Conservation (phyloP, 2,113 vertebrate genomes). For the Ammodytes dubius region DNA sequence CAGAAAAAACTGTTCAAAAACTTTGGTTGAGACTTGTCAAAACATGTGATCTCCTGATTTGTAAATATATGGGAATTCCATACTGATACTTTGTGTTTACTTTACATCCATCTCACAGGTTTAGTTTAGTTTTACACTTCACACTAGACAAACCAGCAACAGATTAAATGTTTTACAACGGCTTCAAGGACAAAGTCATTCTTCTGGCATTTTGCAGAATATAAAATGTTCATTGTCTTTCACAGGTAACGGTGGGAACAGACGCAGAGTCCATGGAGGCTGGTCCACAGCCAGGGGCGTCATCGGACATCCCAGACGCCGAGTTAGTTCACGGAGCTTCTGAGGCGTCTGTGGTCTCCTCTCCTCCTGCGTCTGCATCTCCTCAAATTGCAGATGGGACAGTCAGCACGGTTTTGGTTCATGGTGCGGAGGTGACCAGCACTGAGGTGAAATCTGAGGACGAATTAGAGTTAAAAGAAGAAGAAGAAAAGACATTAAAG, state of each 20-base stretch:
- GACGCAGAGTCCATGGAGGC: conserved; percentile 32
- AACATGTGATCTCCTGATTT: not conserved
- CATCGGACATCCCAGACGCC: not conserved
- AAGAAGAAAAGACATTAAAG: not conserved
- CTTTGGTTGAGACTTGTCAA: too few relatives aligned
- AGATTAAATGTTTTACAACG: not conserved
- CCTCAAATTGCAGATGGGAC: not conserved
- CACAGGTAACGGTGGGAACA: conserved; percentile 42
- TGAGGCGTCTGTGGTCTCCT: not conserved
- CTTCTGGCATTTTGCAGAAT: not conserved
- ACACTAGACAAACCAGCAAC: not conserved
- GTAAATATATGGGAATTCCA: not conserved
- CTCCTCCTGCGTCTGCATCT: not conserved
- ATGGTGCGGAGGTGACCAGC: not conserved
- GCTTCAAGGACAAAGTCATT: not conserved
- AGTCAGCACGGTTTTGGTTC: not conserved
- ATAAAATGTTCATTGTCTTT: not conserved
- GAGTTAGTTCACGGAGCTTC: not conserved
- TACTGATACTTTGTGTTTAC: not conserved
- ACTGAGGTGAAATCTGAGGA: conserved; percentile 25
- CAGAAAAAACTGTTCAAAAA: not conserved
- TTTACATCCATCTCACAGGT: not conserved
- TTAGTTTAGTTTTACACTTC: not conserved
- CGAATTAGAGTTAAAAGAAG: not conserved
- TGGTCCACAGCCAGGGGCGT: conserved; percentile 6